Evolutionary conservation across 2,888 invertebrate genomes (phyloP).

Genomic region (Unio delphinus): DNA sequence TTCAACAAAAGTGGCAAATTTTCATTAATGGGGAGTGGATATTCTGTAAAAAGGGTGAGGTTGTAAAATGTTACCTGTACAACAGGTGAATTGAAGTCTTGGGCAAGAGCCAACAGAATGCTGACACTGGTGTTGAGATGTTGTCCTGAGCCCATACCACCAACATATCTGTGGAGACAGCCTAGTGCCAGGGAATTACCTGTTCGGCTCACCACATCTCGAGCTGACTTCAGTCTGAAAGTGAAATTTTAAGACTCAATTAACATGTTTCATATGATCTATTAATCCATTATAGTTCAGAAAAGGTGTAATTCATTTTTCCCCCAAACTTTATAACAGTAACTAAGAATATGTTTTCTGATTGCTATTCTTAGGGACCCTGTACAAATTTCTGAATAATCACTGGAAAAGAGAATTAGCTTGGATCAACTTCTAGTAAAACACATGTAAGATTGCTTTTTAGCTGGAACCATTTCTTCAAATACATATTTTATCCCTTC

Average conservation of each 20-base stretch:
- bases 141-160: constrained; percentile 96
- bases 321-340: neutral
- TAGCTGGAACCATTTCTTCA: too few relatives aligned
- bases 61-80: constrained; percentile 81
- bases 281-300: neutral
- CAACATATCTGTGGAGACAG: constrained; percentile 94
- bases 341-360: too few relatives aligned
- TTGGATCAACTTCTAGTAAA: too few relatives aligned
- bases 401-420: too few relatives aligned
- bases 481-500: too few relatives aligned
- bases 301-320: too few relatives aligned
- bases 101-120: constrained; percentile 92
- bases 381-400: too few relatives aligned
- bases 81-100: constrained; percentile 92
- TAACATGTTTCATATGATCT: neutral
- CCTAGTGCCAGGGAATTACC: constrained; percentile 93
- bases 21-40: too few relatives aligned
- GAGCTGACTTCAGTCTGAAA: constrained; percentile 81
- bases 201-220: constrained; percentile 89
- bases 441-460: too few relatives aligned
- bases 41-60: too few relatives aligned
- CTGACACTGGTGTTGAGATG: constrained; percentile 95
- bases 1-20: too few relatives aligned
- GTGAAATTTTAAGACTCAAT: neutral
- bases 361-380: too few relatives aligned